Evolutionary conservation across 92 coral and sea anemone species (phyloP).

Genomic region (Porites lobata): DNA sequence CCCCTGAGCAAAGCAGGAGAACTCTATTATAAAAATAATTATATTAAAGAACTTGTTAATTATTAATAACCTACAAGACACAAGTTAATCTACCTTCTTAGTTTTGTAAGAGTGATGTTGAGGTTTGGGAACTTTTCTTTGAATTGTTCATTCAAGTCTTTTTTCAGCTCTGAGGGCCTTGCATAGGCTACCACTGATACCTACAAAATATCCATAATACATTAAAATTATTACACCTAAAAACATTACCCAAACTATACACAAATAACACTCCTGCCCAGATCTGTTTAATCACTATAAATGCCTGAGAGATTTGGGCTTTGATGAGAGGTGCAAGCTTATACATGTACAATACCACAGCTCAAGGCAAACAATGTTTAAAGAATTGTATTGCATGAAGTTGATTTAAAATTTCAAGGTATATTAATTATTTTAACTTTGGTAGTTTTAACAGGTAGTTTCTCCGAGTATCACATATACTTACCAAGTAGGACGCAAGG

Average conservation of each 20-base stretch:
- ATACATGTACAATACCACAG: not conserved
- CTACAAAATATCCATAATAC: constrained; percentile 41
- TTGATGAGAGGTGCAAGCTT: too few species aligned
- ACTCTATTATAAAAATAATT: too few species aligned
- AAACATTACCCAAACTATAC: not conserved
- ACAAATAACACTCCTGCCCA: not conserved
- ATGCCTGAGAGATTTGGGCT: too few species aligned
- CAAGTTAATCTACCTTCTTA: constrained; percentile 84
- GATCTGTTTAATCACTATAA: too few species aligned
- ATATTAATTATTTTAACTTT: not conserved
- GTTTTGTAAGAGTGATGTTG: constrained; percentile 93
- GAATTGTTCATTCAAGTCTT: constrained; percentile 97
- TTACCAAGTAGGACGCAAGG: constrained; percentile 93
- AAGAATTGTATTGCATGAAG: too few species aligned
- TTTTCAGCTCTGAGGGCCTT: constrained; percentile 97
- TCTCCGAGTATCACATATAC: constrained; percentile 6
- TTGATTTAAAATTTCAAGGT: too few species aligned
- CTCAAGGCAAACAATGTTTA: too few species aligned
- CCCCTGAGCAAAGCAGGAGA: not conserved
- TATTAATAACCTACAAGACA: too few species aligned
- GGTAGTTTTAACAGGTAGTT: not conserved
- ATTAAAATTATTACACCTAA: too few species aligned
- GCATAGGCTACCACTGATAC: constrained; percentile 97
- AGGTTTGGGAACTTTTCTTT: constrained; percentile 96
- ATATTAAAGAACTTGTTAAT: too few species aligned